Percentiles rank a stretch among this genome's conserved stretches.
phyloP scores from a whole-genome alignment of 37 sponge, comb jelly and placozoan genomes.

The Agelas oroides region DNA sequence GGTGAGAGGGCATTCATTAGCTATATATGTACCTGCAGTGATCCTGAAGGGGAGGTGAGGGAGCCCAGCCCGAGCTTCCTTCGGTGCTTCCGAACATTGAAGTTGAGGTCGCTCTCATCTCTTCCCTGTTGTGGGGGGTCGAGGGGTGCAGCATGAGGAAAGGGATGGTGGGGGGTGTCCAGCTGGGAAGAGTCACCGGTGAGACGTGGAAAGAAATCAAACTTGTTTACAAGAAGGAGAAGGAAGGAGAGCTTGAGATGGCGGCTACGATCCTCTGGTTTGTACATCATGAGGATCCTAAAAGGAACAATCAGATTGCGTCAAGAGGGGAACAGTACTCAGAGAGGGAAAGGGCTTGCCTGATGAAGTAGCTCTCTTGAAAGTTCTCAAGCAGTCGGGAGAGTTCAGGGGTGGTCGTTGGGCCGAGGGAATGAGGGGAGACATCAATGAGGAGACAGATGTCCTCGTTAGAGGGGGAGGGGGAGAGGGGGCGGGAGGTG shows the following conservation, averaged over 20 bases:
- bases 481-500: not conserved
- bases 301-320: no score
- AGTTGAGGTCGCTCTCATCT: conserved; percentile 36
- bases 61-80: conserved; percentile 41
- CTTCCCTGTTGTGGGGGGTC: not conserved
- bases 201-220: conserved; percentile 60
- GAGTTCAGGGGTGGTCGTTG: conserved; percentile 38
- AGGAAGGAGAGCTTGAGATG: conserved; percentile 35
- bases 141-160: not conserved
- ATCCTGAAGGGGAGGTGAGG: conserved; percentile 8
- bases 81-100: conserved; percentile 24
- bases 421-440: conserved; percentile 27
- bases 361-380: conserved; percentile 38
- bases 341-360: not conserved
- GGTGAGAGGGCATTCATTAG: no score
- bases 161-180: conserved; percentile 11
- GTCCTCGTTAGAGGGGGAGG: not conserved
- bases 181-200: conserved; percentile 9
- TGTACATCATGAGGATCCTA: conserved; percentile 18
- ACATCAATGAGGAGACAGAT: conserved; percentile 54
- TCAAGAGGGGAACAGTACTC: no score
- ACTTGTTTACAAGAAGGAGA: conserved; percentile 59
- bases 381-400: conserved; percentile 21
- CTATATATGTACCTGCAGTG: conserved; percentile 23
- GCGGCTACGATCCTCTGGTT: not conserved